Conservation (phyloP, 2,113 vertebrate species). For the Prunella fulvescens region DNA sequence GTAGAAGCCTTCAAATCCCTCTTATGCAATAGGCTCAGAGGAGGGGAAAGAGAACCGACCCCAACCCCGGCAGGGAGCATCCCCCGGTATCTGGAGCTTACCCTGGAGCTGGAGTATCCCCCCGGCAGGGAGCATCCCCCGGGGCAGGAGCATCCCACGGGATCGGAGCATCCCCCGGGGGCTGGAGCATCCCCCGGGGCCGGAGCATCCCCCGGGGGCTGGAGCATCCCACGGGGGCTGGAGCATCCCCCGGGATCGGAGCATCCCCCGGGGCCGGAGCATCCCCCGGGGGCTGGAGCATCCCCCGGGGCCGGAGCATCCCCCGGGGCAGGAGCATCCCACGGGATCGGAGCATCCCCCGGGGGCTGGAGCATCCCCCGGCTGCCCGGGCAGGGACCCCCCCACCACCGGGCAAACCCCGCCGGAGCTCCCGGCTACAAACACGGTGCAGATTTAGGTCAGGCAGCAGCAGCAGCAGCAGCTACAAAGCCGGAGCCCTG, state of each 20-base stretch:
- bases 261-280: neutral
- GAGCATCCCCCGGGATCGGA: no score
- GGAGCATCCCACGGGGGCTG: no score
- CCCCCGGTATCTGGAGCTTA: neutral
- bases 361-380: no score
- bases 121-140: neutral
- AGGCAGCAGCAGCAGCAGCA: neutral
- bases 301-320: no score
- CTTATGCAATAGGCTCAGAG: neutral
- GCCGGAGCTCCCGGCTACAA: fast-evolving
- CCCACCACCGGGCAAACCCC: fast-evolving
- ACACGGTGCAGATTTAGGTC: neutral
- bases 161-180: no score
- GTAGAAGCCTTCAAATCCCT: neutral
- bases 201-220: no score
- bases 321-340: neutral
- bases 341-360: no score
- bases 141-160: neutral
- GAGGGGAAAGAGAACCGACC: neutral
- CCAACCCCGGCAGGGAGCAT: neutral
- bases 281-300: no score
- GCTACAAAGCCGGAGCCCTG: neutral
- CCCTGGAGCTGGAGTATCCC: no score
- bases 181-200: no score
- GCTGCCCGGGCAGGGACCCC: neutral